Conservation (phyloP, 2,797 vertebrate genomes). For the Buphagus erythrorhynchus region DNA sequence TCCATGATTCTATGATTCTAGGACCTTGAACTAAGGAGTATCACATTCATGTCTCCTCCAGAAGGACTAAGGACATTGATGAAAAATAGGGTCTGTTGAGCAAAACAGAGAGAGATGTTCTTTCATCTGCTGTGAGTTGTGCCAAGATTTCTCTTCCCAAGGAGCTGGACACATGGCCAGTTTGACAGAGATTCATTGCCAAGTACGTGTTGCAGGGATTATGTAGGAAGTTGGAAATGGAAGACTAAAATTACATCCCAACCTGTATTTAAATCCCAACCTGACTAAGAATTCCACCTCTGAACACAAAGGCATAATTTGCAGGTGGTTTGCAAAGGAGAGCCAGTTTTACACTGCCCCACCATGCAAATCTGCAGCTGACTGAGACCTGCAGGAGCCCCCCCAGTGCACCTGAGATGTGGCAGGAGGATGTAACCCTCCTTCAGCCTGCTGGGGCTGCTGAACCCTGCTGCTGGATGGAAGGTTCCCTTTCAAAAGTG, state of each 20-base stretch:
- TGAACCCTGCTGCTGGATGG: not conserved
- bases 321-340: not conserved
- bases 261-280: not conserved
- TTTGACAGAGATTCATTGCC: not conserved
- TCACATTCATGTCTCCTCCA: not conserved
- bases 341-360: not conserved
- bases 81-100: not conserved
- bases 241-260: not conserved
- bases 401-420: not conserved
- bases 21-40: not conserved
- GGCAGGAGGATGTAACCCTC: rapidly evolving
- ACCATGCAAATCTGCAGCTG: not conserved
- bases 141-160: not conserved
- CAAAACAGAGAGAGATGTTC: not conserved
- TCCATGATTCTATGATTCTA: not conserved
- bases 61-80: not conserved
- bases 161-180: not conserved
- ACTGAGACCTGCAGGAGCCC: not conserved
- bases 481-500: not conserved
- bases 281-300: not conserved
- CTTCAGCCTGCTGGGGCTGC: not conserved
- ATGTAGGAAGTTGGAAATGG: not conserved
- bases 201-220: not conserved
- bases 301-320: not conserved
- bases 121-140: not conserved